Percentiles rank a stretch among this genome's conserved stretches.
phyloP scores from a whole-genome alignment of 2,113 vertebrate genomes.

The Perccottus glenii region DNA sequence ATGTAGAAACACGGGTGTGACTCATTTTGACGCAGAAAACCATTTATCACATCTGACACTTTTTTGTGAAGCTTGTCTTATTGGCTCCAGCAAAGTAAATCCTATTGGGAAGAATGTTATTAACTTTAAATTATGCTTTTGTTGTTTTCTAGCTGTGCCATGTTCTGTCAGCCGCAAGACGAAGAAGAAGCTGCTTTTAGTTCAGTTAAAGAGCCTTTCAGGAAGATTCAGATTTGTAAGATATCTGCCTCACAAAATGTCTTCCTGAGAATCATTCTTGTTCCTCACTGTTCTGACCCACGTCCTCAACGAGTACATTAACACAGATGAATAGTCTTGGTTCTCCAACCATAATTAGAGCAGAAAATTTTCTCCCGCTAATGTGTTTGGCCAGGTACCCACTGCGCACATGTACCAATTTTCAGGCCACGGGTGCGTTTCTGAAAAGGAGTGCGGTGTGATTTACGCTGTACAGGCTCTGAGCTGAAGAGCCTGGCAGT shows the following conservation, averaged over 20 bases:
- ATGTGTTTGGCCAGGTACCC: constrained; percentile 62
- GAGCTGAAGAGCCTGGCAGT: constrained; percentile 12
- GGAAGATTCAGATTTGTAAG: constrained; percentile 56
- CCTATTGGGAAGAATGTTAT: too few species aligned
- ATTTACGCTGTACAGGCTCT: background rate
- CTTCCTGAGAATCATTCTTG: constrained; percentile 46
- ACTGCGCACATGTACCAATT: constrained; percentile 32
- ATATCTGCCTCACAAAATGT: constrained; percentile 9
- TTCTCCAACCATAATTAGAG: constrained; percentile 53
- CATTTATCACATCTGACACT: too few species aligned
- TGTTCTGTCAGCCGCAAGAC: constrained; percentile 80
- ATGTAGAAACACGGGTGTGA: too few species aligned
- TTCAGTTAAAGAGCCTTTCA: constrained; percentile 80
- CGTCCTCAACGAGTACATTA: constrained; percentile 56
- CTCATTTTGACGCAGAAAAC: too few species aligned
- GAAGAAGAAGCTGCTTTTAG: constrained; percentile 79
- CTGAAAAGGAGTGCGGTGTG: background rate
- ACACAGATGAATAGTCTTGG: constrained; percentile 53
- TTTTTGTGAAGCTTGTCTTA: too few species aligned
- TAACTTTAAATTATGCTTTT: too few species aligned
- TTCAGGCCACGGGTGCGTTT: constrained; percentile 19
- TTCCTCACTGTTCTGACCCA: constrained; percentile 51
- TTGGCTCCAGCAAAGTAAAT: too few species aligned
- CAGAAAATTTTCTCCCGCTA: constrained; percentile 61
- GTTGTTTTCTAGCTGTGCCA: constrained; percentile 21